Conservation (phyloP, 2,888 invertebrate genomes). For the Protula sp. region DNA sequence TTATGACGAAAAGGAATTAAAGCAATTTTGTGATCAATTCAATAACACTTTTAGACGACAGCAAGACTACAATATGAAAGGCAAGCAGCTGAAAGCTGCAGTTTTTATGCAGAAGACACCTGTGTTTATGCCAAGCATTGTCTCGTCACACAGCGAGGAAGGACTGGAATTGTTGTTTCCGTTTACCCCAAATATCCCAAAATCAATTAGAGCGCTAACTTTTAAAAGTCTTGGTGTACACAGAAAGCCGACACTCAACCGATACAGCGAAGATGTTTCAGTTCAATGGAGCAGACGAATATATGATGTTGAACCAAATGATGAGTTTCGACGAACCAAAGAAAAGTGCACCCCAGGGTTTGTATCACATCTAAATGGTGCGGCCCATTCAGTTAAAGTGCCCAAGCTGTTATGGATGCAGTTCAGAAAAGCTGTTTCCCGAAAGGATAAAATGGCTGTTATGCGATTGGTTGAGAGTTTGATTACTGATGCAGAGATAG, state of each 20-base stretch:
- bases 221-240: background rate
- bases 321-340: too few species aligned
- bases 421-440: background rate
- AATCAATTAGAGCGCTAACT: background rate
- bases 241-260: background rate
- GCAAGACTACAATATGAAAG: slow-evolving; percentile 6
- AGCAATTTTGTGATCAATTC: slow-evolving; percentile 20
- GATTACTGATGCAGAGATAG: background rate
- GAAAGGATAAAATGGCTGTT: background rate
- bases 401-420: background rate
- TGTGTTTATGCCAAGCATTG: slow-evolving; percentile 30
- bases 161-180: background rate
- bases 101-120: slow-evolving; percentile 30
- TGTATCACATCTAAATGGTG: too few species aligned
- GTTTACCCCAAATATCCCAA: background rate
- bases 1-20: slow-evolving; percentile 30
- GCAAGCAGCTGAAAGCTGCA: slow-evolving; percentile 2
- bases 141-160: slow-evolving; percentile 8
- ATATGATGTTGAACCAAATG: background rate
- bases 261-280: background rate
- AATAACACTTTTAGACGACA: background rate
- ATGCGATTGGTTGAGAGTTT: background rate
- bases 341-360: too few species aligned
- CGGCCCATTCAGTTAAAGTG: background rate
- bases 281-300: background rate